These are phyloP conservation scores for Cerastis leucographa DNA, from an alignment of 2,888 invertebrate species.

Conservation along the genomic window DNA sequence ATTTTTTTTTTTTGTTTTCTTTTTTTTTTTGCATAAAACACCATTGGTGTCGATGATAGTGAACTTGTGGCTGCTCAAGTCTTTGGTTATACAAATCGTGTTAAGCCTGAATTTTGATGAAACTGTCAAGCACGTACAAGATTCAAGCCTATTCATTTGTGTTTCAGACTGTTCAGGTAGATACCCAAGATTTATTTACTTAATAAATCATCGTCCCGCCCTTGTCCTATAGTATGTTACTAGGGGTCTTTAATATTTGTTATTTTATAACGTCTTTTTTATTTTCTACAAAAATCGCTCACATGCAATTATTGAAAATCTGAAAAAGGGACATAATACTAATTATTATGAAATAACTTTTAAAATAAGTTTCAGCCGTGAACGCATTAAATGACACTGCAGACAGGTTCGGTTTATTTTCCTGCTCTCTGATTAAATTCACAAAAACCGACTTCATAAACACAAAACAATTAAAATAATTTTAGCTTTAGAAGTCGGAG, in stretches of 20 bases:
- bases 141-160: constrained; percentile 1
- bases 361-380: too few species aligned
- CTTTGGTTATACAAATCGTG: constrained; percentile 9
- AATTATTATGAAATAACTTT: too few species aligned
- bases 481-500: too few species aligned
- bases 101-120: constrained; percentile 1
- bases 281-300: background rate
- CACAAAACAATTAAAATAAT: too few species aligned
- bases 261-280: background rate
- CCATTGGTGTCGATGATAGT: background rate
- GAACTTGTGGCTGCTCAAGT: constrained; percentile 5
- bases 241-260: background rate
- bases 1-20: background rate
- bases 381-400: too few species aligned
- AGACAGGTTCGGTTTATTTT: too few species aligned
- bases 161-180: constrained; percentile 1
- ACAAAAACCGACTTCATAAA: too few species aligned
- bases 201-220: background rate
- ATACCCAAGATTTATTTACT: background rate
- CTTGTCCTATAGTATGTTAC: too few species aligned
- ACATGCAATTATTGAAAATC: too few species aligned
- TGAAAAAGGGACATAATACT: background rate
- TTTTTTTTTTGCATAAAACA: constrained; percentile 4
- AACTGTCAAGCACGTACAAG: background rate
- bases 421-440: too few species aligned